Percentiles rank a stretch among this genome's conserved stretches.
Evolutionary conservation across 2,888 invertebrate genomes (phyloP).

Genomic region (Agrilus cyanescens): DNA sequence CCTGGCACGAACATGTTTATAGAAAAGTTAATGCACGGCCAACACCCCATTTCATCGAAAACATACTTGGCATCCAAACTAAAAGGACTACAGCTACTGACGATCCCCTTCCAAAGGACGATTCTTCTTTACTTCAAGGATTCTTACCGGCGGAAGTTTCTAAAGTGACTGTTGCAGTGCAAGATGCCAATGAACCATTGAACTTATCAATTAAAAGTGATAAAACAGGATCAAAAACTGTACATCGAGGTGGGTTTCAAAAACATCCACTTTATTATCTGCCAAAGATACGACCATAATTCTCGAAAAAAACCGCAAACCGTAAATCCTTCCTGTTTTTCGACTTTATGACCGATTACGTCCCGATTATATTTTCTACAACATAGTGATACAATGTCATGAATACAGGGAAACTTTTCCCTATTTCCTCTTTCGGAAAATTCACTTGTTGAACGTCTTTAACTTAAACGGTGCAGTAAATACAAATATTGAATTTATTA

Average conservation of each 20-base stretch:
- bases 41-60: constrained; percentile 78
- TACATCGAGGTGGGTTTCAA: constrained; percentile 25
- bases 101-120: constrained; percentile 13
- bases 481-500: too few relatives aligned
- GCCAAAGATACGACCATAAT: too few relatives aligned
- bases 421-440: too few relatives aligned
- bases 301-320: constrained; percentile 9
- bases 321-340: too few relatives aligned
- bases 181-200: constrained; percentile 31
- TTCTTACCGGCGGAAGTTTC: constrained; percentile 16
- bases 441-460: too few relatives aligned
- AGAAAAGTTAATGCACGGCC: constrained; percentile 68
- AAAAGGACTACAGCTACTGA: constrained; percentile 11
- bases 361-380: too few relatives aligned
- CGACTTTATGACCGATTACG: too few relatives aligned
- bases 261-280: too few relatives aligned
- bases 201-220: constrained; percentile 32
- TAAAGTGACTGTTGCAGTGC: constrained; percentile 17
- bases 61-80: constrained; percentile 57
- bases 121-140: constrained; percentile 13
- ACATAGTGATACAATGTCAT: too few relatives aligned
- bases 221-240: constrained; percentile 28
- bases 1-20: constrained; percentile 88
- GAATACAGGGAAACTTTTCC: too few relatives aligned
- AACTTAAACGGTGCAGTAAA: too few relatives aligned